Evolutionary conservation across 2,888 invertebrate genomes (phyloP), one percentile per base, ranked within the genome.

Genomic region (Leucoma salicis): DNA sequence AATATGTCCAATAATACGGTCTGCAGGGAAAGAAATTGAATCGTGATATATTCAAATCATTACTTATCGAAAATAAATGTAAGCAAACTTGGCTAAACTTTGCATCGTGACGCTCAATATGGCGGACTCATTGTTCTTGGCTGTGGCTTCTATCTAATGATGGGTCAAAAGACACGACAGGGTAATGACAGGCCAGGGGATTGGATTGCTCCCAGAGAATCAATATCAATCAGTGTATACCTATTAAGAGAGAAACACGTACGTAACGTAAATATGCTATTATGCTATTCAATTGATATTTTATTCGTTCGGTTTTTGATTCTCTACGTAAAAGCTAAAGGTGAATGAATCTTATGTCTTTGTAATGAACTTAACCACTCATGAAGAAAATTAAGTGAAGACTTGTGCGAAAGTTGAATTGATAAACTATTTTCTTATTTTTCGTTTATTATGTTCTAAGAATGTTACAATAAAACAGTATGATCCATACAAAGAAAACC

Each of bases 101-200:
- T 63, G 59, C 48, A 65, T 72, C 74, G 74, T 73, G 73, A 74
- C 59, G 53, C 16, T 6, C 12, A 32, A 31, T 15, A 31, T 15
- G 31, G 49, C 50, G 48, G 53, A 43, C 41, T 57, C 57, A 76
- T 74, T 70, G 67, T 70, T 68, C 58, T 59, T 39, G 46, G 49
- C 41, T 54, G 65, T 49, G 43, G 64, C 64, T 64, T 53, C 64
- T 44, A 33, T 45, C 53, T 65, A 72, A 81, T 75, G 66, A 57
- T 60, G 59, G 82, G 82, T 86, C 87, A 86, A 78, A 78, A 82
- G 80, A 81, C 79, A 82, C 81, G 80, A 79, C 69, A 46, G 57
- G 54, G 67, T 86, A 87, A 87, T 86, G 72, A 86, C 76, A 84
- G 80, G 73, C 72, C 70, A 63, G 53, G 60, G 65, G 67, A 77